Evolutionary conservation across 2,888 invertebrate species (phyloP).

Genomic region (Thymelicus lineola): DNA sequence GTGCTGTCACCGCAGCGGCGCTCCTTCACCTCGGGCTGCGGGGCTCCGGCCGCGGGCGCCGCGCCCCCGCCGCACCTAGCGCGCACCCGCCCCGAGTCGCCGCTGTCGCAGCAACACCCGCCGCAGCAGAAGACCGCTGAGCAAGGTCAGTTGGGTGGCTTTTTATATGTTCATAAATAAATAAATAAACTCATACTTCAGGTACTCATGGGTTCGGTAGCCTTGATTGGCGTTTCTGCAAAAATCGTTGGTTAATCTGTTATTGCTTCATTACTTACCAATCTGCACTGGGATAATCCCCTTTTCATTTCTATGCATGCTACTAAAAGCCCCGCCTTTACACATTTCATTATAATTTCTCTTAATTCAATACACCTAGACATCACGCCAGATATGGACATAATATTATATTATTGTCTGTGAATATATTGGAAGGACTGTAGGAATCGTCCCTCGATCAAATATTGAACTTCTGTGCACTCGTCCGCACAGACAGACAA

Average conservation of each 20-base stretch:
- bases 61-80: conserved; percentile 76
- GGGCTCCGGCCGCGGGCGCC: conserved; percentile 86
- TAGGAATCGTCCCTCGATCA: conserved; percentile 8
- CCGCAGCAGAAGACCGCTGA: conserved; percentile 62
- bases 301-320: too few species aligned
- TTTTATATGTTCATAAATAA: too few species aligned
- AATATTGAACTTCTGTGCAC: conserved; percentile 6
- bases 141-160: conserved; percentile 54
- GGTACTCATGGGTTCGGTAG: too few species aligned
- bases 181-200: too few species aligned
- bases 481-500: background rate
- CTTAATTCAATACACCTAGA: background rate
- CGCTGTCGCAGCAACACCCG: conserved; percentile 59
- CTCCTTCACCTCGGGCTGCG: conserved; percentile 95
- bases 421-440: too few species aligned
- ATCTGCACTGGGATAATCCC: too few species aligned
- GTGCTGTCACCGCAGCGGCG: conserved; percentile 94
- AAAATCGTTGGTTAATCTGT: too few species aligned
- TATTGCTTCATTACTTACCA: too few species aligned
- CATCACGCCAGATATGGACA: too few species aligned
- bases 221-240: too few species aligned
- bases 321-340: too few species aligned
- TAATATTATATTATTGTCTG: too few species aligned
- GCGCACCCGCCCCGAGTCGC: conserved; percentile 81
- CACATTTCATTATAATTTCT: background rate